Evolutionary conservation across 2,113 vertebrate species (phyloP), one percentile per base, ranked within the genome.

Genomic region (Melanerpes aurifrons): DNA sequence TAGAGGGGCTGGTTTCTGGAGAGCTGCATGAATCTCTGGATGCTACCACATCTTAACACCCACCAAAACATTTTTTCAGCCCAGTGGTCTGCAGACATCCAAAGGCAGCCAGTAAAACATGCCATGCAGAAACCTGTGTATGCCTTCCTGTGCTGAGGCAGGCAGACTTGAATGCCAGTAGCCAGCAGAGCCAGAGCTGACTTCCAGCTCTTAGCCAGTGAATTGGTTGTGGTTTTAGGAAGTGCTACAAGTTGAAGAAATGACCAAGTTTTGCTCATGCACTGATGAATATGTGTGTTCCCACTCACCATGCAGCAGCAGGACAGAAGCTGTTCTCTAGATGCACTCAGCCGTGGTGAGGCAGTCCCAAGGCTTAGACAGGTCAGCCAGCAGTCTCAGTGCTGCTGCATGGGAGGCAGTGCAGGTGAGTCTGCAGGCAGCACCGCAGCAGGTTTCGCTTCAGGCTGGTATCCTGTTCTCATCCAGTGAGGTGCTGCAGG

Each of bases 191-290:
- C 35, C 74, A 59, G 62, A 64, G 26, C 86, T 61, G 43, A 25
- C 50, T 56, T 69, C 47, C 58, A 64, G 26, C 63, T 72, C 75
- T 53, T 54, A 12, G 20, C 31, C 37, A 48, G 54, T 3, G 12
- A 43, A 8, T 4, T 53, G 26, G 2, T 8, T 21, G 5, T 61
- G n/a, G 8, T 43, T 74, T 3, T 15, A 12, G 1, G 7, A 67
- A 57, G 78, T 77, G 68, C 45, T 62, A 1, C 45, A n/a, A 3
- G 18, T 21, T 67, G 56, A 61, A 64, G 66, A 53, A 63, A 22
- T 0, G 3, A 6, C 31, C 5, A 2, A 5, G 6, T n/a, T 43
- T 24, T n/a, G 12, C 28, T 74, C 8, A 5, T 0, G 0, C 5
- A 0, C 32, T 31, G 40, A 29, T 28, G 67, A 40, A 2, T 10